phyloP scores from a whole-genome alignment of 1,140 invertebrate genomes.

The Heliconius hewitsoni region DNA sequence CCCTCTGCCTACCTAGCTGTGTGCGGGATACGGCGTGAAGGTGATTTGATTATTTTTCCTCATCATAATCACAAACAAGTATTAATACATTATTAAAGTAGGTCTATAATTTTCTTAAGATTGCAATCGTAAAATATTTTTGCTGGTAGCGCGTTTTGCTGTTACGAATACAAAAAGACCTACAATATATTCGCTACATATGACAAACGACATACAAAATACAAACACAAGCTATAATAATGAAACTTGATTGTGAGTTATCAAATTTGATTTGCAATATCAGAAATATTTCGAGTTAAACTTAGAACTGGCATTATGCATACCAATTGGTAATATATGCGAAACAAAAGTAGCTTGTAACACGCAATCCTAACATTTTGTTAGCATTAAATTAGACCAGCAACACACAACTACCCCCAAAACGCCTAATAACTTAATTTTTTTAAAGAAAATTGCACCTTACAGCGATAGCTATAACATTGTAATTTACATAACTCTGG shows the following conservation, averaged over 20 bases:
- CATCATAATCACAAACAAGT: too few relatives aligned
- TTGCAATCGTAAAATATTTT: too few relatives aligned
- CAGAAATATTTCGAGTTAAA: constrained; percentile 37
- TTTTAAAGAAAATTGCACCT: constrained; percentile 36
- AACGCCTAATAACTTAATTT: constrained; percentile 43
- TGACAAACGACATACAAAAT: constrained; percentile 1
- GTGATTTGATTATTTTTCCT: too few relatives aligned
- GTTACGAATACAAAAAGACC: too few relatives aligned
- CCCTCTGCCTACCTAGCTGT: too few relatives aligned
- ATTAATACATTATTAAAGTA: too few relatives aligned
- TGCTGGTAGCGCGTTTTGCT: too few relatives aligned
- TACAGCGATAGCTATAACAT: not conserved
- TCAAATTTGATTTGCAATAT: constrained; percentile 34
- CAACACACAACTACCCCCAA: constrained; percentile 26
- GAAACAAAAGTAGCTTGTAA: constrained; percentile 71
- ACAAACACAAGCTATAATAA: constrained; percentile 7
- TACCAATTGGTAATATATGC: constrained; percentile 71
- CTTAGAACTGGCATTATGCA: constrained; percentile 57
- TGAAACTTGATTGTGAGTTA: constrained; percentile 18
- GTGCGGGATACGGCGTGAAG: too few relatives aligned
- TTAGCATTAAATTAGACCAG: constrained; percentile 71
- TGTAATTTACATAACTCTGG: not conserved
- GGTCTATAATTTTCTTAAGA: too few relatives aligned
- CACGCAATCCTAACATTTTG: constrained; percentile 78
- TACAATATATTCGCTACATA: not conserved